Conservation (phyloP, 2,888 invertebrate species). For the Ditylenchus weischeri region DNA sequence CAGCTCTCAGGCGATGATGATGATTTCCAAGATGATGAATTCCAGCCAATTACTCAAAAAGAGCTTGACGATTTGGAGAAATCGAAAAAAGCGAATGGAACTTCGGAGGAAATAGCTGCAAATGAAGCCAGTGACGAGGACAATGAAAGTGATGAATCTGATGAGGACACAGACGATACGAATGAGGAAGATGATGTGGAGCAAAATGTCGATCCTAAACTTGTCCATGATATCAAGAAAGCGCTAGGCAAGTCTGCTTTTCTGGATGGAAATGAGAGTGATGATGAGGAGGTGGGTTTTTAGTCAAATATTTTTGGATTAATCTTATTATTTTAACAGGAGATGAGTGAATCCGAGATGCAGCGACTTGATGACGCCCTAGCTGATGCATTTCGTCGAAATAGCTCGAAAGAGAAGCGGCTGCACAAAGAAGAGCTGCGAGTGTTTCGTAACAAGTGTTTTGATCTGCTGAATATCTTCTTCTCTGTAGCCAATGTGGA, state of each 20-base stretch:
- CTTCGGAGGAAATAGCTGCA: background rate
- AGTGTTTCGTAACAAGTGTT: conserved; percentile 8
- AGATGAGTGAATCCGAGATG: conserved; percentile 11
- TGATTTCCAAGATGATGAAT: background rate
- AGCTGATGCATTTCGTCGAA: conserved; percentile 8
- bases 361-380: conserved; percentile 4
- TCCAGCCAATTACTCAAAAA: conserved; percentile 11
- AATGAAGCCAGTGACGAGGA: background rate
- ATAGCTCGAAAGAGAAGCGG: conserved; percentile 1
- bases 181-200: background rate
- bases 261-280: conserved; percentile 1
- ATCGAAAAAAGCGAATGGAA: background rate
- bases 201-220: background rate
- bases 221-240: conserved; percentile 1
- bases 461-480: conserved; percentile 7
- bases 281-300: background rate
- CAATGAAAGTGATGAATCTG: background rate
- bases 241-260: background rate
- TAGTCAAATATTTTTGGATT: background rate
- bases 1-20: conserved; percentile 10
- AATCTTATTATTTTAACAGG: background rate
- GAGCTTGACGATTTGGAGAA: background rate
- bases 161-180: conserved; percentile 1
- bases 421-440: conserved; percentile 5
- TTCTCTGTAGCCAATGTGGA: background rate